phyloP scores from a whole-genome alignment of 1,140 invertebrate species.

The Bursaphelenchus mucronatus region DNA sequence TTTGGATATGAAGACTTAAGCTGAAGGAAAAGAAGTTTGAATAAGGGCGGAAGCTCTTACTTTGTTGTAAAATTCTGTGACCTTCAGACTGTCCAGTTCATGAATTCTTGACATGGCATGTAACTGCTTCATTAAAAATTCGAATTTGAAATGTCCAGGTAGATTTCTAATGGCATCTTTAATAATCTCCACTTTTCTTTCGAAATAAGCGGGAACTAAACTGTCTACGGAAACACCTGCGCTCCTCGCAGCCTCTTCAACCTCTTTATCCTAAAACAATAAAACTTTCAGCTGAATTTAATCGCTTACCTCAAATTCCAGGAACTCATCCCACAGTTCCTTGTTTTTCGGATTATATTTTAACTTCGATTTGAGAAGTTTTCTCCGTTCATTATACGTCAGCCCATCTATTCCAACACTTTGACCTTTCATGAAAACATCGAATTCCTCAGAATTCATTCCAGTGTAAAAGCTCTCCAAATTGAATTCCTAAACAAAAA shows the following conservation, averaged over 20 bases:
- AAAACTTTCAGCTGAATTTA: slow-evolving; percentile 7
- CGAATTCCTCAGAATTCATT: background rate
- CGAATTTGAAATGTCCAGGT: background rate
- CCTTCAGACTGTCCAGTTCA: background rate
- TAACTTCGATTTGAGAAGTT: slow-evolving; percentile 6
- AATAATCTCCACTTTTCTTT: slow-evolving; percentile 13
- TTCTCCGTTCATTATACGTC: slow-evolving; percentile 6
- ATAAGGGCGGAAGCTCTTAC: background rate
- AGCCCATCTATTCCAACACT: background rate
- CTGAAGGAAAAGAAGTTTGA: no score
- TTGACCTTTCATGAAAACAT: background rate
- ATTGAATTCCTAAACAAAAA: slow-evolving; percentile 2
- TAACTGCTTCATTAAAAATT: background rate
- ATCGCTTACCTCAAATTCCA: slow-evolving; percentile 6
- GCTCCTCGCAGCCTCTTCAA: slow-evolving; percentile 9
- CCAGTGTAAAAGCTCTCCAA: background rate
- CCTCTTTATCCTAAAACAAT: slow-evolving; percentile 7
- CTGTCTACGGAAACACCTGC: background rate
- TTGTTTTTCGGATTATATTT: background rate
- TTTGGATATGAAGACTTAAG: no score
- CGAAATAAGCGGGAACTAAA: background rate
- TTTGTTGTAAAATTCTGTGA: background rate
- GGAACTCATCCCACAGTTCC: slow-evolving; percentile 2
- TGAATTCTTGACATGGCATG: background rate
- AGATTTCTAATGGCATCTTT: slow-evolving; percentile 1